Evolutionary conservation across 2,113 vertebrate species (phyloP), one percentile per base, ranked within the genome.

Genomic region (Oreochromis spilurus): DNA sequence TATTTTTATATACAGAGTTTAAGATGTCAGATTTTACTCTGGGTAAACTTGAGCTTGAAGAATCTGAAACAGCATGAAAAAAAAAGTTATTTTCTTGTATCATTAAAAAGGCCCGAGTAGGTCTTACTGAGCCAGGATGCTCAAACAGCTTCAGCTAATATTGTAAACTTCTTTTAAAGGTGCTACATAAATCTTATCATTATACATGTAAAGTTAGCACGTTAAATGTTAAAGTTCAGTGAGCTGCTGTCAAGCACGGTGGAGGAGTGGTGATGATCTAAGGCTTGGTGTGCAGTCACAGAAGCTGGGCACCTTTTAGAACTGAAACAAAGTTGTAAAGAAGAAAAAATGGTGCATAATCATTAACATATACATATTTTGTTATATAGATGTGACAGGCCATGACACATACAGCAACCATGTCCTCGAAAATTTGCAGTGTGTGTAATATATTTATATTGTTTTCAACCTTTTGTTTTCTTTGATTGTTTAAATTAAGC

Each of bases 11-110:
- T 65, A 48, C 26, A 52, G 17, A 52, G 45, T 52, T 77, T 77
- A 13, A 29, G 45, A 24, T 81, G 17, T 29, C 38, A 58, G 9
- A 55, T 40, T 24, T 79, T 36, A 38, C 13, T 11, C 17, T 6
- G 6, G 21, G 24, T 38, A 36, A 82, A 16, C 58, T 34, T 16
- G 26, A 50, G 5, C 43, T 13, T 36, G 11, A 81, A 81, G 38
- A 26, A 19, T 75, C 12, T 48, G 11, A 24, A n/a, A 5, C 4
- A 0, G 43, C 24, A 31, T 10, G 9, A 31, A 48, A 24, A 31
- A 45, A 31, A 29, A 60, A 29, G 14, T n/a, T 43, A 3, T 72
- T 45, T 72, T 26, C 21, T 48, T 26, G 9, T 53, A 31, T 29
- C 21, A 48, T 50, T 8, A 75, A 50, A 48, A 75, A 50, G 43